Evolutionary conservation across 1,140 invertebrate genomes (phyloP).

Genomic region (Helicoverpa zea): DNA sequence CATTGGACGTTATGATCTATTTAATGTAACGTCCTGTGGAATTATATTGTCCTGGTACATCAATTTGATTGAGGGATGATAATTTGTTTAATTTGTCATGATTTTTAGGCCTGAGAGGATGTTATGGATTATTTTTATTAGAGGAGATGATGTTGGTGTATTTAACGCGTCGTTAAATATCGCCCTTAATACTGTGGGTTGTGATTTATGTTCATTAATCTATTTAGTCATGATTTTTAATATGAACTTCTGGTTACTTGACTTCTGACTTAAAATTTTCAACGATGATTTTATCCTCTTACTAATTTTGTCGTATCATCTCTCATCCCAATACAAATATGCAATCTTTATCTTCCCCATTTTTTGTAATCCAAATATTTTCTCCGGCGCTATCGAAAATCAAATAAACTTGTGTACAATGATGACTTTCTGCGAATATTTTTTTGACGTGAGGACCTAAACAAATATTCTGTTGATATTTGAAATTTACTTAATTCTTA

Average conservation of each 20-base stretch:
- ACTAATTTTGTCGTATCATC: too few species aligned
- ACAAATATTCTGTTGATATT: slow-evolving; percentile 31
- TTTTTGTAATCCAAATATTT: slow-evolving; percentile 38
- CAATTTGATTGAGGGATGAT: slow-evolving; percentile 59
- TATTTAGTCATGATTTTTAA: too few species aligned
- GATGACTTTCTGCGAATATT: slow-evolving; percentile 57
- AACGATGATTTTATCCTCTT: not conserved
- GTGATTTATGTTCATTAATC: too few species aligned
- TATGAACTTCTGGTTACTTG: too few species aligned
- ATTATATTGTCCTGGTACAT: slow-evolving; percentile 55
- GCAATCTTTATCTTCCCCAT: slow-evolving; percentile 15
- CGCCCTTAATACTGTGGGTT: too few species aligned
- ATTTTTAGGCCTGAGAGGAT: slow-evolving; percentile 45
- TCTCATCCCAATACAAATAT: slow-evolving; percentile 17
- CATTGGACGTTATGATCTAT: slow-evolving; percentile 64
- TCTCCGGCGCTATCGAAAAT: slow-evolving; percentile 16
- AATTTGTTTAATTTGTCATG: slow-evolving; percentile 55
- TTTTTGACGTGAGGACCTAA: slow-evolving; percentile 24
- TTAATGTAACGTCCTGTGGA: slow-evolving; percentile 59
- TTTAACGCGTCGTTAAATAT: not conserved
- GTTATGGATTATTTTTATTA: slow-evolving; percentile 42
- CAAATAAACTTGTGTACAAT: slow-evolving; percentile 52
- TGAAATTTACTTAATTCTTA: not conserved
- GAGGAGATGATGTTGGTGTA: not conserved
- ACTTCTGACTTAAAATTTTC: too few species aligned